Conservation (phyloP, 2,888 invertebrate species). For the Parnassius mnemosyne region DNA sequence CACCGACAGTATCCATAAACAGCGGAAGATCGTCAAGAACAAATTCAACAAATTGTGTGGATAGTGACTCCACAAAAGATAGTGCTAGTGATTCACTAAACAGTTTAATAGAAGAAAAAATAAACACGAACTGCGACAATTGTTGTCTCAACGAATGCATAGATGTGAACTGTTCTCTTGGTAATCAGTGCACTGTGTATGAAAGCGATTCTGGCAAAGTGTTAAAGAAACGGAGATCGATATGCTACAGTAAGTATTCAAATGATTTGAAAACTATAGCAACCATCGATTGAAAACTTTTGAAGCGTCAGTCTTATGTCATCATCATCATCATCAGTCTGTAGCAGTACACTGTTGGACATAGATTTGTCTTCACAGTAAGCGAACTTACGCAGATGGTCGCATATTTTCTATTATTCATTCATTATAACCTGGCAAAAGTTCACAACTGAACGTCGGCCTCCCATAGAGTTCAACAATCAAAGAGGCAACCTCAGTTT, state of each 20-base stretch:
- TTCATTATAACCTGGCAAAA: no score
- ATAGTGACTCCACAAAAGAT: conserved; percentile 36
- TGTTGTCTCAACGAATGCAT: conserved; percentile 35
- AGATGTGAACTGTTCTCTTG: conserved; percentile 34
- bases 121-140: conserved; percentile 33
- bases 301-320: no score
- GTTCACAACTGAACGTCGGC: no score
- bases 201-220: conserved; percentile 32
- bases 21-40: conserved; percentile 23
- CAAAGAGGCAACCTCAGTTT: no score
- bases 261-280: background rate
- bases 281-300: no score
- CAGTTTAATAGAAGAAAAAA: conserved; percentile 41
- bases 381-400: no score
- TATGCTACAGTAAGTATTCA: conserved; percentile 49
- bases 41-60: conserved; percentile 32
- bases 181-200: conserved; percentile 36
- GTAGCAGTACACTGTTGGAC: no score
- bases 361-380: no score
- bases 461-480: no score
- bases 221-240: conserved; percentile 30
- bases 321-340: no score
- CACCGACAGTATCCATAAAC: conserved; percentile 20
- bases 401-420: no score
- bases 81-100: conserved; percentile 45